Evolutionary conservation across 2,888 invertebrate genomes (phyloP), one percentile per base, ranked within the genome.

Genomic region (Diploptera punctata): DNA sequence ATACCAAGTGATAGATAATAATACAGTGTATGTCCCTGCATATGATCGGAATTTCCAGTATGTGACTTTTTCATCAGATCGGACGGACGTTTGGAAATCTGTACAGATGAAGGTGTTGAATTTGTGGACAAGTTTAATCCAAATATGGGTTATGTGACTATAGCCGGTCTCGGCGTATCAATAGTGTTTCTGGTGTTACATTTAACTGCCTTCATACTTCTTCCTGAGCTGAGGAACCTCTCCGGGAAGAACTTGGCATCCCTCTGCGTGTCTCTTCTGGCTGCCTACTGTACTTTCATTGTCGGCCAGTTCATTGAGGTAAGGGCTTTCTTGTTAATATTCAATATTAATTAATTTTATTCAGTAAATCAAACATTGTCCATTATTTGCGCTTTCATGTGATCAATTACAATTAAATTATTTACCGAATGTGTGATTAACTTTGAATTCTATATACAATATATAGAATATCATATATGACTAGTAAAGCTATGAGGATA

Each of bases 191-290:
- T 87, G 3, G 71, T 83, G 19, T 75, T 84, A 4, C 85, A 85
- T 75, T 79, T 87, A 18, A 74, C 82, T 2, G 84, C 84, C 1
- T 86, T 85, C 77, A 76, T 81, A 29, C 72, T 83, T 19, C 81
- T 86, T 19, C 82, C 84, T 0, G 83, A 85, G 67, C 79, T 87
- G 54, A 80, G 84, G 52, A 87, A 86, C 76, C 79, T 85, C 38
- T 85, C 86, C 3, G 87, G 86, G 19, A 85, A 84, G 77, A 86
- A 86, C 76, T 77, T 87, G 57, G 84, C 85, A n/a, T 84, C 85
- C n/a, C 80, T 86, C 13, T 83, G 84, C 65, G 77, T 83, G 19
- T 81, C 86, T 0, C 80, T 87, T 10, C 80, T 87, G 69, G 76
- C 82, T 7, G 85, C 85, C 1, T 86, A 87, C 78, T 75, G 80